Evolutionary conservation across 1,140 invertebrate species (phyloP), one percentile per base, ranked within the genome.

Genomic region (Leptinotarsa lineolata): DNA sequence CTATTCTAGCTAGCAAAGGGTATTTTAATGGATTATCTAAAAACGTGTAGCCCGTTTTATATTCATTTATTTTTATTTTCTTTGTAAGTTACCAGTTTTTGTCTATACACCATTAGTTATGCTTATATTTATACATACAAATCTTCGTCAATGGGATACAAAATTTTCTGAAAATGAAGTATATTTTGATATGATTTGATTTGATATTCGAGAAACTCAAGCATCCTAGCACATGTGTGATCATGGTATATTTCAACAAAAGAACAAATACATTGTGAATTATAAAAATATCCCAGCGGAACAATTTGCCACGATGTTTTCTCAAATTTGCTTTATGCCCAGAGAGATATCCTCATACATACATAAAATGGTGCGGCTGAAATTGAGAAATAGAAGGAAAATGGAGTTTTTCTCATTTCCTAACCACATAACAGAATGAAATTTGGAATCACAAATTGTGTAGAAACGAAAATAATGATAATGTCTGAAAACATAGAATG

Each of bases 321-420:
- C 48, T 54, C n/a, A n/a, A 54, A 54, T 54, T 54, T 54, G 48
- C 16, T 54, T 54, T 4, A 54, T 54, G 3, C 48, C 48, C 48
- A 54, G 48, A n/a, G 13, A 54, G 4, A 54, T 54, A 15, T 54
- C 15, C 48, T 54, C 48, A 54, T 54, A 54, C 48, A 54, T 54
- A 54, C 48, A 54, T 54, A 54, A 54, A n/a, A 54, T 54, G 48
- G 5, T 54, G 48, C 15, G 16, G 48, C 48, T 54, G 48, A 54
- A 54, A 54, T 54, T 54, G 48, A 54, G 48, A 54, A 54, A 54
- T 54, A 54, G 48, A 18, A 4, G n/a, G 48, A 54, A 18, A 54
- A 54, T 54, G 48, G 48, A 54, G 48, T 54, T 54, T 54, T 54
- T 54, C 48, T 54, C 48, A 54, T 54, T 54, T 54, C 13, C 48